Evolutionary conservation across 2,888 invertebrate species (phyloP).

Genomic region (Caenorhabditis sinica): DNA sequence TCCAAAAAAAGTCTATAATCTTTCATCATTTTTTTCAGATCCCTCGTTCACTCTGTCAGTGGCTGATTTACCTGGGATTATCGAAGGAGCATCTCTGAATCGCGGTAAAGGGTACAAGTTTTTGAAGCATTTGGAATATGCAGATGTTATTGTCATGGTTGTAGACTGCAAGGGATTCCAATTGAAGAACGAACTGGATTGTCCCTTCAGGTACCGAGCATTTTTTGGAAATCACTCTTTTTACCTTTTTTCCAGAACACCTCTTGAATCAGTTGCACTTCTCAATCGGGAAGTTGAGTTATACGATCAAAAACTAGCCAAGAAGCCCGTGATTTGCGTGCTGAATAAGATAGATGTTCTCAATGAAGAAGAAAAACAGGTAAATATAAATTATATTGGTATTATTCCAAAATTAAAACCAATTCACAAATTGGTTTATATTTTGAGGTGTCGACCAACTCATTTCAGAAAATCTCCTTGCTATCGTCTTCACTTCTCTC

Average conservation of each 20-base stretch:
- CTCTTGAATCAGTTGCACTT: slow-evolving; percentile 78
- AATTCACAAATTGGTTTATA: no score
- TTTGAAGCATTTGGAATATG: slow-evolving; percentile 81
- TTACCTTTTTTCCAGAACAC: slow-evolving; percentile 63
- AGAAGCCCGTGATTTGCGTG: slow-evolving; percentile 77
- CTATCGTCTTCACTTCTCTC: slow-evolving; percentile 6
- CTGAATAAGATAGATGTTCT: slow-evolving; percentile 79
- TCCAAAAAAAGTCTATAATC: no score
- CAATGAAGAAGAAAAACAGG: slow-evolving; percentile 24
- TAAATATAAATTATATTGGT: background rate
- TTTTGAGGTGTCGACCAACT: background rate
- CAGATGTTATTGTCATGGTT: slow-evolving; percentile 80
- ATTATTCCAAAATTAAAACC: background rate
- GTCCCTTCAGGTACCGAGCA: slow-evolving; percentile 75
- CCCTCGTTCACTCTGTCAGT: slow-evolving; percentile 75
- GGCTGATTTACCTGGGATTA: slow-evolving; percentile 80
- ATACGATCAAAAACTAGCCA: slow-evolving; percentile 72
- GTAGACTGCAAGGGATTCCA: slow-evolving; percentile 81
- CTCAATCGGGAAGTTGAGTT: slow-evolving; percentile 78
- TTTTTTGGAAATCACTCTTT: no score
- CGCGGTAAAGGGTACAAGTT: slow-evolving; percentile 79
- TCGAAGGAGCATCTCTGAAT: slow-evolving; percentile 81
- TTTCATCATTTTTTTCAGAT: no score
- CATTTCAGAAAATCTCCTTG: slow-evolving; percentile 34
- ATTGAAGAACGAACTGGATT: slow-evolving; percentile 74